phyloP scores from a whole-genome alignment of 2,113 vertebrate species.

The Progne subis region DNA sequence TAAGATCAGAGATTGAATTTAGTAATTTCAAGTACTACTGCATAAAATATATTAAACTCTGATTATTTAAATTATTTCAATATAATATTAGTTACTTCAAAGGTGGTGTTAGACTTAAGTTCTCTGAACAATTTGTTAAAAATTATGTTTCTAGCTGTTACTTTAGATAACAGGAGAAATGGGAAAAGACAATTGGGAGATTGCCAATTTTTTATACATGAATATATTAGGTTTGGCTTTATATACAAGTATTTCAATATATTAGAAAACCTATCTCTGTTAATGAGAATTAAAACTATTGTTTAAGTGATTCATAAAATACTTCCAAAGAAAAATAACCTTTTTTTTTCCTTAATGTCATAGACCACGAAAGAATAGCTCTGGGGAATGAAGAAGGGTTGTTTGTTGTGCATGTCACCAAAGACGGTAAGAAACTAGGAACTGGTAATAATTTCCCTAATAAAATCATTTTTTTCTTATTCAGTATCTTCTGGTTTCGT shows the following conservation, averaged over 20 bases:
- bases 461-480: background rate
- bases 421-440: constrained; percentile 88
- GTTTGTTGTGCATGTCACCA: constrained; percentile 95
- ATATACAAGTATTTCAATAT: background rate
- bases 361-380: constrained; percentile 97
- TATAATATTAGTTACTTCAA: background rate
- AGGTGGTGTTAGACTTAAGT: background rate
- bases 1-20: background rate
- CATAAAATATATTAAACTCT: background rate
- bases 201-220: background rate
- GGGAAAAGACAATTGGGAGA: background rate
- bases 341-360: background rate
- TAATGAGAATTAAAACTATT: background rate
- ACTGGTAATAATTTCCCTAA: background rate
- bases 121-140: background rate
- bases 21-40: background rate
- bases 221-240: background rate
- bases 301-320: background rate
- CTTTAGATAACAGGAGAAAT: background rate
- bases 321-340: background rate
- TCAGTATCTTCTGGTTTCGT: background rate
- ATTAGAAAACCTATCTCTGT: background rate
- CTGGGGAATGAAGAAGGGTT: constrained; percentile 97
- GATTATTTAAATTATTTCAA: background rate
- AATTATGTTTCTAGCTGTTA: background rate